phyloP scores from a whole-genome alignment of 2,113 vertebrate genomes.

The Misgurnus anguillicaudatus region DNA sequence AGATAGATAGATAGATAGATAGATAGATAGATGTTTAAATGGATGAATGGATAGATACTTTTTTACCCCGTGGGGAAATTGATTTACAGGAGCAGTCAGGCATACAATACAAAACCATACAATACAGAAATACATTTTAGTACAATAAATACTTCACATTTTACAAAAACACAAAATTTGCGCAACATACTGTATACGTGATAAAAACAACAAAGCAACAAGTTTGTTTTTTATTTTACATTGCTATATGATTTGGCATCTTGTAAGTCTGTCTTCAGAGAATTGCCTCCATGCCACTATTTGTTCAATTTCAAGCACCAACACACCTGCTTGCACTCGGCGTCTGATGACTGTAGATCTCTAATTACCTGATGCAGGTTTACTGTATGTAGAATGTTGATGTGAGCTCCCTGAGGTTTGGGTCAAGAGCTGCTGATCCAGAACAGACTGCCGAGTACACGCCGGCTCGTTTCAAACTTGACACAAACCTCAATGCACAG shows the following conservation, averaged over 20 bases:
- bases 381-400: conserved; percentile 19
- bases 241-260: conserved; percentile 1
- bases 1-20: too few species aligned
- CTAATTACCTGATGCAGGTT: conserved; percentile 47
- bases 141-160: too few species aligned
- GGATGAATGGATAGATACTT: too few species aligned
- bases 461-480: neutral
- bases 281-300: conserved; percentile 29
- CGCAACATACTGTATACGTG: too few species aligned
- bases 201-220: neutral
- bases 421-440: conserved; percentile 19
- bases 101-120: too few species aligned
- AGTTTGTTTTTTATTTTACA: neutral
- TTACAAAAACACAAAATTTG: too few species aligned
- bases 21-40: too few species aligned
- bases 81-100: too few species aligned
- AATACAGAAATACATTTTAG: too few species aligned
- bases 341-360: conserved; percentile 38
- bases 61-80: too few species aligned
- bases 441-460: neutral
- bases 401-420: conserved; percentile 16
- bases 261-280: conserved; percentile 12
- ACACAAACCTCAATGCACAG: neutral
- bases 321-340: conserved; percentile 42
- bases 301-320: conserved; percentile 54